Base-by-base conservation (phyloP, 1,140 invertebrate genomes). In the Pogonus chalceus region DNA sequence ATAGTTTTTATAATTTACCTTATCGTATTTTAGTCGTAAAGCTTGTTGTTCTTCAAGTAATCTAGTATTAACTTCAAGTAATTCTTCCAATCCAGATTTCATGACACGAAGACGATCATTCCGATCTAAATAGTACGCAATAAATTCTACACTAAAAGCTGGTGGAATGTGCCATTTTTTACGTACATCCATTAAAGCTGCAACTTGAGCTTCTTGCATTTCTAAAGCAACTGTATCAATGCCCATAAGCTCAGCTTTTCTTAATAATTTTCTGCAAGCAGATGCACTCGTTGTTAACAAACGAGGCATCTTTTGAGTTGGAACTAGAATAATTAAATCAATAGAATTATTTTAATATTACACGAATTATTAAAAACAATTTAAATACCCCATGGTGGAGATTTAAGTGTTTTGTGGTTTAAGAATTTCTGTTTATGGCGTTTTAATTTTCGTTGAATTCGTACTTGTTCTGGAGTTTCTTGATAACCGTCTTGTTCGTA, bases 151-250 rank as follows among this genome's bases (percentile, higher is more conserved):
- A 51, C 85, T 92, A 60, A 87, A 92, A 0, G 92, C 90, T 0
- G 92, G 91, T 2, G 89, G 83, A 49, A 96, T 87, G 66, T 96
- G 90, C 87, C 92, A 95, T 62, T 95, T 95, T 63, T 92, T 92
- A 4, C 87, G 79, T 4, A 94, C 83, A 63, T 95, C 90, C 0
- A 84, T 82, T 2, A 92, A 67, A 2, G 85, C 83, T 31, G 88
- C 81, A 50, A 88, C 72, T 66, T 91, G 85, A 14, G 84, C 80
- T 65, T 91, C 88, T 62, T 88, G 83, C 55, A 87, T 81, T 69
- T 91, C 88, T 43, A 89, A 66, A 1, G 83, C 80, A 43, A 79
- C 76, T 2, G 82, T 85, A 67, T 92, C 84, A 0, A 96, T 80
- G 1, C 92, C 93, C 84, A 95, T 92, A 9, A 94, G 72, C 67